Percentiles rank a stretch among this genome's conserved stretches.
phyloP scores from a whole-genome alignment of 2,113 vertebrate genomes.

The Clinocottus analis region DNA sequence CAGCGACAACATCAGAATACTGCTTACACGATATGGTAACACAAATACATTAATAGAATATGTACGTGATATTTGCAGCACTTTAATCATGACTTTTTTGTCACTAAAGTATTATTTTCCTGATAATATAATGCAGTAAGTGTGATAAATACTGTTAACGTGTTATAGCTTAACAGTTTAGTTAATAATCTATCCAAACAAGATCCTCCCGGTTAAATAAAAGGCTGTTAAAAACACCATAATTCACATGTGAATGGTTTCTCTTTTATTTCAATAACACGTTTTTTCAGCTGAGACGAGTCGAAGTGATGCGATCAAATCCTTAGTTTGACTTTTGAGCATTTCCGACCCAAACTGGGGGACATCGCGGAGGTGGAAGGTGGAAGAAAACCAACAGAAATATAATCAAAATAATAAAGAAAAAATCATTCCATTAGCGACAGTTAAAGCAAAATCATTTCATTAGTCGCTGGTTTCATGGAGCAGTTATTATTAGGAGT shows the following conservation, averaged over 20 bases:
- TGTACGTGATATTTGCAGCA: background rate
- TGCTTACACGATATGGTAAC: background rate
- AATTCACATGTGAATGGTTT: background rate
- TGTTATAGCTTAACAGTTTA: background rate
- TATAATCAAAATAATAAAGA: background rate
- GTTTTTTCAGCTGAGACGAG: constrained; percentile 41
- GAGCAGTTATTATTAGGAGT: background rate
- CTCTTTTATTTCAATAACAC: constrained; percentile 10
- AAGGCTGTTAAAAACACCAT: background rate
- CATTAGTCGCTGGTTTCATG: background rate
- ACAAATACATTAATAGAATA: background rate
- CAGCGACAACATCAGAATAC: background rate
- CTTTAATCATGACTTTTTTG: background rate
- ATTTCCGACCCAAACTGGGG: background rate
- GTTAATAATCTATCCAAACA: background rate
- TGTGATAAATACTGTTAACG: background rate
- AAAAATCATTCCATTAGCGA: background rate
- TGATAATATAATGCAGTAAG: no score
- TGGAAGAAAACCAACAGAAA: background rate
- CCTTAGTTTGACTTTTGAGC: background rate
- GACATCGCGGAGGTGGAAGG: background rate
- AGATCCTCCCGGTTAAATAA: background rate
- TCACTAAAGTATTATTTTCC: no score
- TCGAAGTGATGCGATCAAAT: background rate
- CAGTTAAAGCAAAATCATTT: background rate